Conservation (phyloP, 2,888 invertebrate genomes). For the Cryptus viduatorius region DNA sequence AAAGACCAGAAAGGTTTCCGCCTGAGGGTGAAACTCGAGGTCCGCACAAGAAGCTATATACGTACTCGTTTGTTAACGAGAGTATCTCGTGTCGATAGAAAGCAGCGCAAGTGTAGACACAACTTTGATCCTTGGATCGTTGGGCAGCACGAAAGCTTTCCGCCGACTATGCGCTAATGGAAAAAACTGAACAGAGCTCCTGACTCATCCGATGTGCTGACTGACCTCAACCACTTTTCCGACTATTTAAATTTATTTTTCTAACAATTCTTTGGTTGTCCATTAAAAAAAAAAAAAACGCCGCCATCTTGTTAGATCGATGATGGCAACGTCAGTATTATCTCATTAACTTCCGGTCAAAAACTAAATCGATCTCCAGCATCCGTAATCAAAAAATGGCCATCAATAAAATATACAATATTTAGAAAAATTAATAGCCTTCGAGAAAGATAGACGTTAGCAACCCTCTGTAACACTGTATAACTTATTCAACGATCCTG, state of each 20-base stretch:
- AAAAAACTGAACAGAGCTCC: conserved; percentile 30
- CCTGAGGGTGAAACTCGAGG: conserved; percentile 40
- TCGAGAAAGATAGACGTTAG: no score
- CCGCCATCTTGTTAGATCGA: no score
- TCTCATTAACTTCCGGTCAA: no score
- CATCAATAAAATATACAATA: no score
- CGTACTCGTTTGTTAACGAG: conserved; percentile 61
- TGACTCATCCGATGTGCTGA: neutral
- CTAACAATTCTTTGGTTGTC: no score
- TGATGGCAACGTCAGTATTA: no score
- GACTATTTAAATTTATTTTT: no score
- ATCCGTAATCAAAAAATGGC: no score
- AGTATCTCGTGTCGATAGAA: conserved; percentile 64
- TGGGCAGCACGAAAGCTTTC: conserved; percentile 40
- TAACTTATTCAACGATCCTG: neutral
- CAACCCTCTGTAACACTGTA: neutral
- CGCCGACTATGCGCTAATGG: neutral
- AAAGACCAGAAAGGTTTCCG: conserved; percentile 38
- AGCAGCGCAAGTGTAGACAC: conserved; percentile 50
- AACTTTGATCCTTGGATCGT: conserved; percentile 45
- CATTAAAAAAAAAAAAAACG: no score
- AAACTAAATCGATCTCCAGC: no score
- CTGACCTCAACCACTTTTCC: no score
- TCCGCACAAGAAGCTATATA: conserved; percentile 27
- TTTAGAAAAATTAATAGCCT: no score